Percentiles rank a stretch among this genome's conserved stretches.
These are phyloP conservation scores for Dicentrarchus labrax DNA, from an alignment of 2,113 vertebrate species.

Conservation along the genomic window DNA sequence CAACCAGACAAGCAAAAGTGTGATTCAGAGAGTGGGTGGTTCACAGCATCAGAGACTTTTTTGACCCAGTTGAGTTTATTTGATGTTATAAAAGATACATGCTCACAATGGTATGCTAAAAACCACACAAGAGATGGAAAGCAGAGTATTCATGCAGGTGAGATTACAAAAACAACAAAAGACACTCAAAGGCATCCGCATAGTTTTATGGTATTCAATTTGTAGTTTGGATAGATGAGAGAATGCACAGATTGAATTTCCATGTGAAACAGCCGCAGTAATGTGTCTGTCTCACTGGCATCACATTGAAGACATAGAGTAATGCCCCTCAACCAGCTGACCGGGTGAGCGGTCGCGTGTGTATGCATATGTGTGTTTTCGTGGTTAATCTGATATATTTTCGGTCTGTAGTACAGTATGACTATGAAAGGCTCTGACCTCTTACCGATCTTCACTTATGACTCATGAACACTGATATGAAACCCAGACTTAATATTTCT, in stretches of 20 bases:
- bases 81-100: conserved; percentile 14
- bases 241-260: not conserved
- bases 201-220: not conserved
- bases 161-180: not conserved
- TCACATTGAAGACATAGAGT: not conserved
- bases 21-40: not conserved
- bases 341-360: not conserved
- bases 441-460: conserved; percentile 74
- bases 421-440: conserved; percentile 67
- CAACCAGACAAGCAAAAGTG: not conserved
- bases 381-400: conserved; percentile 69
- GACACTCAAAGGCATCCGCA: not conserved
- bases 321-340: not conserved
- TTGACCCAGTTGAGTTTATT: conserved; percentile 25
- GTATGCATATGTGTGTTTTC: conserved; percentile 1
- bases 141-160: not conserved
- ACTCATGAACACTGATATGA: conserved; percentile 73
- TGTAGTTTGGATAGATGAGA: not conserved
- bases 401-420: conserved; percentile 52
- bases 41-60: not conserved
- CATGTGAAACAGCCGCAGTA: not conserved
- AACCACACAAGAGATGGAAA: not conserved
- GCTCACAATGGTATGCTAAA: not conserved
- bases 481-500: conserved; percentile 77
- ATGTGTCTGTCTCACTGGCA: not conserved